These are phyloP conservation scores for Leptinotarsa haldemani DNA, from an alignment of 2,888 invertebrate species.

Conservation along the genomic window DNA sequence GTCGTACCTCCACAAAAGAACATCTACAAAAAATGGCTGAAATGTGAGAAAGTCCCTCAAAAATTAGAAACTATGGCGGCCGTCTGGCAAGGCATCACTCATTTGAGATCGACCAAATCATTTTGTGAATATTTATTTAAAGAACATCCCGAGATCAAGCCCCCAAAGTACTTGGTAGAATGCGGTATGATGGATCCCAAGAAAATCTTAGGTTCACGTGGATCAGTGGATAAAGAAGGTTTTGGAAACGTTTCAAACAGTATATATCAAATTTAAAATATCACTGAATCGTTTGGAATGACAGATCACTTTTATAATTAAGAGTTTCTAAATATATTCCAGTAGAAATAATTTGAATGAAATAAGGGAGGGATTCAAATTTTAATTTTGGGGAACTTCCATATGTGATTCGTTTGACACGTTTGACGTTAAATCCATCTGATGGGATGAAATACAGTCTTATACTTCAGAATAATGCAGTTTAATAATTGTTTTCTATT, in stretches of 20 bases:
- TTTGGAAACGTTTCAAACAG: not conserved
- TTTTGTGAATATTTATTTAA: conserved; percentile 68
- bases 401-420: too few relatives aligned
- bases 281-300: not conserved
- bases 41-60: conserved; percentile 69
- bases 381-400: too few relatives aligned
- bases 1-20: conserved; percentile 61
- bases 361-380: too few relatives aligned
- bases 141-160: conserved; percentile 69
- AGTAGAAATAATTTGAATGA: not conserved
- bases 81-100: conserved; percentile 74
- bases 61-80: conserved; percentile 72
- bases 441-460: too few relatives aligned
- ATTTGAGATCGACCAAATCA: conserved; percentile 71
- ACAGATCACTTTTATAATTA: not conserved
- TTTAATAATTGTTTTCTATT: too few relatives aligned
- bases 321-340: not conserved
- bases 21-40: conserved; percentile 69
- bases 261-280: not conserved
- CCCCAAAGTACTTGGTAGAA: conserved; percentile 69
- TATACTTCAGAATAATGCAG: too few relatives aligned
- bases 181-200: conserved; percentile 67
- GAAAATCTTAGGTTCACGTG: not conserved
- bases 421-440: too few relatives aligned
- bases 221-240: not conserved